Percentiles rank a stretch among this genome's conserved stretches.
phyloP scores from a whole-genome alignment of 2,888 invertebrate genomes.

The Malthinus flaveolus region DNA sequence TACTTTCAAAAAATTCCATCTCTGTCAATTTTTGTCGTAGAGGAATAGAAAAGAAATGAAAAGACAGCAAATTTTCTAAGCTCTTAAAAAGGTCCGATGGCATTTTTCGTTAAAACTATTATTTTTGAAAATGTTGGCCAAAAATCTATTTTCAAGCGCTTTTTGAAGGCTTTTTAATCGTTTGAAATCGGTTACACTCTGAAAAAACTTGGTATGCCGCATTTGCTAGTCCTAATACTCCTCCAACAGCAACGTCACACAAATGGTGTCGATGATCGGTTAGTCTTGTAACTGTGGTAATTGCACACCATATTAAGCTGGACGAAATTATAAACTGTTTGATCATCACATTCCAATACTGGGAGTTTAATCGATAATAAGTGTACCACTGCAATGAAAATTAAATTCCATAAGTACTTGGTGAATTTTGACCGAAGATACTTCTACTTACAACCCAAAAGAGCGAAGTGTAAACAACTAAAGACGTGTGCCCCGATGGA shows the following conservation, averaged over 20 bases:
- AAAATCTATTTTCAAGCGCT: too few relatives aligned
- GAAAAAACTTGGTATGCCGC: too few relatives aligned
- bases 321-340: slow-evolving; percentile 33
- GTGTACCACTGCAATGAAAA: background rate
- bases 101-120: too few relatives aligned
- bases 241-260: slow-evolving; percentile 76
- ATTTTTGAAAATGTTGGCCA: too few relatives aligned
- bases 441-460: background rate
- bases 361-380: background rate
- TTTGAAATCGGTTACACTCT: too few relatives aligned
- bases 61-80: too few relatives aligned
- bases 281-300: slow-evolving; percentile 69
- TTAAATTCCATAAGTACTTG: background rate
- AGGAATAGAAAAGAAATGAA: too few relatives aligned
- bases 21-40: too few relatives aligned
- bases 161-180: too few relatives aligned
- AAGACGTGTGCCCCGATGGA: background rate
- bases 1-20: too few relatives aligned
- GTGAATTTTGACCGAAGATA: background rate
- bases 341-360: background rate
- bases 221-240: slow-evolving; percentile 56
- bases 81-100: too few relatives aligned
- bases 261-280: slow-evolving; percentile 77
- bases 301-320: slow-evolving; percentile 62
- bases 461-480: background rate